These are phyloP conservation scores for Irena cyanogastra DNA, from an alignment of 2,113 vertebrate species.

Conservation along the genomic window DNA sequence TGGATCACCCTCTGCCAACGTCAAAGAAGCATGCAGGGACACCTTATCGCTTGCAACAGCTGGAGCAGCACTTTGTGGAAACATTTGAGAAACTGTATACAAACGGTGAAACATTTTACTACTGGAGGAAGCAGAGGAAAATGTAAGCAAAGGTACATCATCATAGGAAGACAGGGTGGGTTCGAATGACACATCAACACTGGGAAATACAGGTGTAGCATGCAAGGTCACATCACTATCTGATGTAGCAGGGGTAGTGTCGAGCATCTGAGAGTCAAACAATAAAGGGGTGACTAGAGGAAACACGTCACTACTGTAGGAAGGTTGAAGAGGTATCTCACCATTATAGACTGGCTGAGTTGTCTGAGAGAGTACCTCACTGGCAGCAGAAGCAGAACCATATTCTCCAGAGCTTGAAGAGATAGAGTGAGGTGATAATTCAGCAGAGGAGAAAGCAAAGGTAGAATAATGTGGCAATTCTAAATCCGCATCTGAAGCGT, in stretches of 20 bases:
- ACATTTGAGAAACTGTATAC: constrained; percentile 74
- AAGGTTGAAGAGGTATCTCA: constrained; percentile 86
- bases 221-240: constrained; percentile 86
- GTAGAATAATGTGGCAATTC: constrained; percentile 67
- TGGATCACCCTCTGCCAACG: constrained; percentile 75
- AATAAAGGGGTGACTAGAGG: constrained; percentile 81
- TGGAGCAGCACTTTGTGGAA: constrained; percentile 71
- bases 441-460: constrained; percentile 69
- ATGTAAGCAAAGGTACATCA: constrained; percentile 81
- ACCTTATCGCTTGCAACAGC: constrained; percentile 73
- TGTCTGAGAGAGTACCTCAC: constrained; percentile 78
- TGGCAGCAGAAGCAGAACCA: constrained; percentile 70
- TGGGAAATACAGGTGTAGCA: constrained; percentile 84
- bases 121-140: constrained; percentile 79
- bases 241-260: constrained; percentile 76
- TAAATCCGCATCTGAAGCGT: constrained; percentile 51
- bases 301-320: constrained; percentile 81
- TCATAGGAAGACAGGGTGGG: constrained; percentile 80
- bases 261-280: constrained; percentile 79
- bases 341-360: constrained; percentile 85
- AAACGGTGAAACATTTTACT: constrained; percentile 74
- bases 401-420: constrained; percentile 74
- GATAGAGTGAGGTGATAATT: constrained; percentile 69
- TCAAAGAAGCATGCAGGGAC: constrained; percentile 80
- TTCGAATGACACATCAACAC: constrained; percentile 79